Conservation (phyloP, 2,113 vertebrate species). For the Sinocyclocheilus grahami region DNA sequence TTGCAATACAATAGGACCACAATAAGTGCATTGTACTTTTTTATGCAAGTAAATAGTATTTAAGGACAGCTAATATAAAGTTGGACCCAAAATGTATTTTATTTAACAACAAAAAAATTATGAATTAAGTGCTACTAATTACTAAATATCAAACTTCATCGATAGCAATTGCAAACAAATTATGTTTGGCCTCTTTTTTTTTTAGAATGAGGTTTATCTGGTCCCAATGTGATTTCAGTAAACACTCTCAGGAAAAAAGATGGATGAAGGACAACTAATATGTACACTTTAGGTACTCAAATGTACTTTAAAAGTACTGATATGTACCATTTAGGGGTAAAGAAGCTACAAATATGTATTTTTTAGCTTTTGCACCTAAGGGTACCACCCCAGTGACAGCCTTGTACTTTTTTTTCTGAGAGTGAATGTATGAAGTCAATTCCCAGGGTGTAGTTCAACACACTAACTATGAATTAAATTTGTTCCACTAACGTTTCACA, state of each 20-base stretch:
- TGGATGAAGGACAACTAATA: not conserved
- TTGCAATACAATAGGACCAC: no score
- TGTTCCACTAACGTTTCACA: not conserved
- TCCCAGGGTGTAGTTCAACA: not conserved
- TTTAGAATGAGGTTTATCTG: not conserved
- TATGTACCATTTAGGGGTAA: not conserved
- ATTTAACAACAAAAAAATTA: no score
- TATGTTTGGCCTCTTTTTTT: not conserved
- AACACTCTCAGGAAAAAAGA: not conserved
- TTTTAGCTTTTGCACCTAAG: no score
- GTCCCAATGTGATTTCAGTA: not conserved
- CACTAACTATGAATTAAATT: not conserved
- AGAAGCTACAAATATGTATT: no score
- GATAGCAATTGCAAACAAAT: not conserved
- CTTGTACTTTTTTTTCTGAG: no score
- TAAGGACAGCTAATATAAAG: no score
- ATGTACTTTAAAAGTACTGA: not conserved
- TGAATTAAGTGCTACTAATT: not conserved
- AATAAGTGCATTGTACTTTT: no score
- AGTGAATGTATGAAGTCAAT: not conserved
- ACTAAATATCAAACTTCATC: no score
- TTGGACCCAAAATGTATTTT: no score
- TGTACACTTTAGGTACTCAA: no score
- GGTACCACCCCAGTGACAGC: no score
- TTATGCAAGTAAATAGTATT: no score